Conservation (phyloP, 2,113 vertebrate species). For the Oceanites oceanicus region DNA sequence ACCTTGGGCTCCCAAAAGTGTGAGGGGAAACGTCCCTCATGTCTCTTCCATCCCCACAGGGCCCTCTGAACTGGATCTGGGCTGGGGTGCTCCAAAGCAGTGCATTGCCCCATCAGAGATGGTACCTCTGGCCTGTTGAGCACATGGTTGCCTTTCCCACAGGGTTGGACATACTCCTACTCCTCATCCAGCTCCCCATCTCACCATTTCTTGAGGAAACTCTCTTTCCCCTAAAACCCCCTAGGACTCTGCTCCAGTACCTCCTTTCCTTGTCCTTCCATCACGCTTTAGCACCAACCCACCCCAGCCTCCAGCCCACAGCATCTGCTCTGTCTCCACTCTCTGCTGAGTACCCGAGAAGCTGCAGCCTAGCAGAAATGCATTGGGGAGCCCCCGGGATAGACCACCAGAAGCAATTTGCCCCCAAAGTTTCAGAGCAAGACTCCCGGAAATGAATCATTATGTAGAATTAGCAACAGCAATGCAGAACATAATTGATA, state of each 20-base stretch:
- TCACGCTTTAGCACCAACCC: neutral
- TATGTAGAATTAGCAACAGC: neutral
- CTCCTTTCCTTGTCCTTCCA: neutral
- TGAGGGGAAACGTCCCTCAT: neutral
- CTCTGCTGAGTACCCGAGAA: neutral
- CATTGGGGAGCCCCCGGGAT: accelerated
- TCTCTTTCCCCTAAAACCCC: neutral
- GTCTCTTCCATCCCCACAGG: neutral
- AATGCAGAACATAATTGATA: neutral
- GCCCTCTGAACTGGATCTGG: neutral
- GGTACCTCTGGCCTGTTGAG: neutral
- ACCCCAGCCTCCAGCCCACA: neutral
- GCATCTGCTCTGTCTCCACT: neutral
- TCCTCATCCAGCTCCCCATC: accelerated
- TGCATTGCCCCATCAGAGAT: neutral
- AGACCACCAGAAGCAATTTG: accelerated
- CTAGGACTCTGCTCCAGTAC: neutral
- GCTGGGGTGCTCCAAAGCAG: neutral
- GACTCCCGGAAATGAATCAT: neutral
- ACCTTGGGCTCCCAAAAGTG: accelerated
- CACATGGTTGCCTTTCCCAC: neutral
- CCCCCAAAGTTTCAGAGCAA: accelerated
- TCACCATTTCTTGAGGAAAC: neutral
- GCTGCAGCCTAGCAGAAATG: neutral
- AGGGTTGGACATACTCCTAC: accelerated